Base-by-base conservation (phyloP, 2,888 invertebrate genomes). In the Anticlea derivata region DNA sequence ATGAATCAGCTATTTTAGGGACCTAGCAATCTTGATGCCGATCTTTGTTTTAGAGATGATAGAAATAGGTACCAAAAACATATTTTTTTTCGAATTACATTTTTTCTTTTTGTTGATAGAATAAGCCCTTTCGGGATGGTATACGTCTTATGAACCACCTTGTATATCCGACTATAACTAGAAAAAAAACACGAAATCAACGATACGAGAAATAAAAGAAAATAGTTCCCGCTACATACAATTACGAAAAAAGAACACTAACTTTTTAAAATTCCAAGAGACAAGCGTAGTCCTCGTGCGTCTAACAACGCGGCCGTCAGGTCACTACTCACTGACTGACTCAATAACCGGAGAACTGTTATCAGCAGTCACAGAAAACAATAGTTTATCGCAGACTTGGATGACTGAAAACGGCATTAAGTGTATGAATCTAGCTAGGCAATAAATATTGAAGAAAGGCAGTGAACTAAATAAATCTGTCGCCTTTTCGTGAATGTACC, bases 271-370 rank as follows among this genome's bases (percentile, higher is more conserved):
- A 54, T 22, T 37, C 35, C 22, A 51, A 46, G 39, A 41, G 45
- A 52, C 55, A 47, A 55, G 43, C 41, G 39, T 46, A 34, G 40
- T 47, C 23, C 44, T 44, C 66, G 71, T 64, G 63, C 68, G 69
- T 57, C 59, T 56, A 56, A 60, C 63, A 29, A 50, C 65, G 47
- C 50, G 63, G 59, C 53, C 40, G 65, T 58, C 55, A 63, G 75
- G 77, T 81, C 75, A 87, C 86, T 87, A 76, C 56, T 59, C 60
- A 68, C 60, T 60, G 17, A 17, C 2, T 17, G 4, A 27, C 51
- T 13, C 17, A 38, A 34, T 40, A 38, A 40, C 20, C 24, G 39
- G 47, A 50, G 52, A 52, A 38, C 5, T 33, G 34, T 53, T 59
- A 61, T 57, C 59, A 55, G 52, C 8, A 55, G 30, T 31, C 41